These are phyloP conservation scores for Xestia xanthographa DNA, from an alignment of 2,888 invertebrate genomes.

Conservation along the genomic window DNA sequence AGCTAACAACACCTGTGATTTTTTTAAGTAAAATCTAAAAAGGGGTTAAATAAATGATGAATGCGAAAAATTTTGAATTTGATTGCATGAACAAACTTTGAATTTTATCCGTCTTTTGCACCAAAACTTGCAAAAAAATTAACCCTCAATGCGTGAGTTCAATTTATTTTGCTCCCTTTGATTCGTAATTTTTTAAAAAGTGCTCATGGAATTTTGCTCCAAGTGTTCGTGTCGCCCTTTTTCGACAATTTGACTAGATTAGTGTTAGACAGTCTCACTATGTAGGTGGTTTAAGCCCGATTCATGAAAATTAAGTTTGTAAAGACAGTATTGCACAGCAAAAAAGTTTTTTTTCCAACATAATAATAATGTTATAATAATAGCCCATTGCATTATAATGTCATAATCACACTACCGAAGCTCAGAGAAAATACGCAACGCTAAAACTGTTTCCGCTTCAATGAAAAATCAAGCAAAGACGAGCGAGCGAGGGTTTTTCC, in stretches of 20 bases:
- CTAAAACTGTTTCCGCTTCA: constrained; percentile 17
- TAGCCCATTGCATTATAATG: neutral
- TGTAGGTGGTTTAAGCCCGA: neutral
- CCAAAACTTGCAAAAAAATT: neutral
- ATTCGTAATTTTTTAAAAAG: neutral
- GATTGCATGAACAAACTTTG: neutral
- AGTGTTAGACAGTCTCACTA: too few species aligned
- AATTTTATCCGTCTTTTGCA: neutral
- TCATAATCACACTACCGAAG: neutral
- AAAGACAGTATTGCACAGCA: neutral
- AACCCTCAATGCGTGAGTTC: constrained; percentile 1
- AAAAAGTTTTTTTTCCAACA: neutral
- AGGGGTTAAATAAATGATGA: neutral
- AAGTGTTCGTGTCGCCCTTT: neutral
- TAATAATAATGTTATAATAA: neutral
- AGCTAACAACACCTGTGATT: neutral
- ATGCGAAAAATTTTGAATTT: neutral
- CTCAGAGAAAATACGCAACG: constrained; percentile 5
- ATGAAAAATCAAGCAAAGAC: constrained; percentile 29
- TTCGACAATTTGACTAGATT: neutral
- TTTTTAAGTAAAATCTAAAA: neutral
- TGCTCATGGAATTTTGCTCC: neutral
- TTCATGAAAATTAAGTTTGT: too few species aligned
- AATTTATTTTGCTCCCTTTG: neutral
- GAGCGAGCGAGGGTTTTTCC: constrained; percentile 25